phyloP scores from a whole-genome alignment of 2,888 invertebrate genomes.

The Phorcus lineatus region DNA sequence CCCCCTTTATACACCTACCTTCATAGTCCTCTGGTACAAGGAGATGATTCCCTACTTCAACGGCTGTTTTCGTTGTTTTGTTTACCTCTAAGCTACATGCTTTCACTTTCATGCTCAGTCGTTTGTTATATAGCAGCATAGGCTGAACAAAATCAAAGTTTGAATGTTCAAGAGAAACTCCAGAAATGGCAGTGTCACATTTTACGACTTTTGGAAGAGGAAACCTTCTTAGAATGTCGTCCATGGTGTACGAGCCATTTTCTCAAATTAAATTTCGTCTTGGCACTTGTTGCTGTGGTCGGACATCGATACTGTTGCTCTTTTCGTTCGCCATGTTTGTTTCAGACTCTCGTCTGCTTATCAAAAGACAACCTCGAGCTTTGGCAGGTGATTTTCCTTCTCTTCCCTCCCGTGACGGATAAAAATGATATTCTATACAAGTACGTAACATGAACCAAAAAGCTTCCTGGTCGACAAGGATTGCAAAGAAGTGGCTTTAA shows the following conservation, averaged over 20 bases:
- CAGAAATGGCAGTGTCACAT: neutral
- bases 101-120: neutral
- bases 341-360: too few species aligned
- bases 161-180: neutral
- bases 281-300: neutral
- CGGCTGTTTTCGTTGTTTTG: neutral
- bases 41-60: neutral
- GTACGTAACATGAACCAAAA: too few species aligned
- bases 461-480: too few species aligned
- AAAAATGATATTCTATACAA: too few species aligned
- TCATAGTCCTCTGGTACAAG: neutral
- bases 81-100: neutral
- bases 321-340: too few species aligned
- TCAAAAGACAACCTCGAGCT: too few species aligned
- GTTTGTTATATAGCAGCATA: neutral
- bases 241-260: neutral
- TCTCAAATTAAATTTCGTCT: neutral
- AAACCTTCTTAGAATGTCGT: neutral
- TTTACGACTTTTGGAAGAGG: neutral
- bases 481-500: too few species aligned
- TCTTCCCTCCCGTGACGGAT: too few species aligned
- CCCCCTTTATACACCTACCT: neutral
- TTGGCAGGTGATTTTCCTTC: too few species aligned
- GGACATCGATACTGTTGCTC: neutral
- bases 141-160: slow-evolving; percentile 1